Percentiles rank a stretch among this genome's conserved stretches.
Evolutionary conservation across 2,797 vertebrate species (phyloP).

Genomic region (Percopsis omiscomaycus): DNA sequence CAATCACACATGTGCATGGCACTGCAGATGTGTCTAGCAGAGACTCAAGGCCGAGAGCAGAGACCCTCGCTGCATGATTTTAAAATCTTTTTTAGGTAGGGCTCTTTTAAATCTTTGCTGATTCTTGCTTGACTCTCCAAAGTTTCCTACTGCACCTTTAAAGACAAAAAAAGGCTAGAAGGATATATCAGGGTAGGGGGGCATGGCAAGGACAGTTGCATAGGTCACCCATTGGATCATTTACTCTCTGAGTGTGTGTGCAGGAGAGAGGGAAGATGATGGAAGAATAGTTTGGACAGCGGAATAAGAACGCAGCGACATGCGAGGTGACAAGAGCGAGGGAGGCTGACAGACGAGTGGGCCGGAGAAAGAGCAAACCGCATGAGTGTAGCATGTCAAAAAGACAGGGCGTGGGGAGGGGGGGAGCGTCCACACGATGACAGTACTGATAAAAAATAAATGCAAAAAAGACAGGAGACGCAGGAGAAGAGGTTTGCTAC

Average conservation of each 20-base stretch:
- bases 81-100: too few species aligned
- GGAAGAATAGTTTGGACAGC: slow-evolving; percentile 25
- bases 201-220: slow-evolving; percentile 1
- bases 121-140: too few species aligned
- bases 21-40: too few species aligned
- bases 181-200: background rate
- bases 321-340: slow-evolving; percentile 39
- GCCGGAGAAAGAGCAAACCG: slow-evolving; percentile 26
- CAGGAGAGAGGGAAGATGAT: slow-evolving; percentile 17
- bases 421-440: slow-evolving; percentile 18
- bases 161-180: too few species aligned
- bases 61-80: too few species aligned
- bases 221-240: slow-evolving; percentile 20
- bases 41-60: too few species aligned
- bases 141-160: too few species aligned
- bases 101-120: too few species aligned
- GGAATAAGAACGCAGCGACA: slow-evolving; percentile 42
- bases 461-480: slow-evolving; percentile 30
- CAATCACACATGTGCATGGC: too few species aligned
- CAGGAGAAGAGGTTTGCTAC: slow-evolving; percentile 25
- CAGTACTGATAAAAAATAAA: slow-evolving; percentile 26
- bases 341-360: slow-evolving; percentile 48
- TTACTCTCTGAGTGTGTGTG: background rate
- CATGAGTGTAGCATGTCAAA: slow-evolving; percentile 47
- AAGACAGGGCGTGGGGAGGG: slow-evolving; percentile 27